Conservation (phyloP, 2,888 invertebrate genomes). For the Dendrolimus pini region DNA sequence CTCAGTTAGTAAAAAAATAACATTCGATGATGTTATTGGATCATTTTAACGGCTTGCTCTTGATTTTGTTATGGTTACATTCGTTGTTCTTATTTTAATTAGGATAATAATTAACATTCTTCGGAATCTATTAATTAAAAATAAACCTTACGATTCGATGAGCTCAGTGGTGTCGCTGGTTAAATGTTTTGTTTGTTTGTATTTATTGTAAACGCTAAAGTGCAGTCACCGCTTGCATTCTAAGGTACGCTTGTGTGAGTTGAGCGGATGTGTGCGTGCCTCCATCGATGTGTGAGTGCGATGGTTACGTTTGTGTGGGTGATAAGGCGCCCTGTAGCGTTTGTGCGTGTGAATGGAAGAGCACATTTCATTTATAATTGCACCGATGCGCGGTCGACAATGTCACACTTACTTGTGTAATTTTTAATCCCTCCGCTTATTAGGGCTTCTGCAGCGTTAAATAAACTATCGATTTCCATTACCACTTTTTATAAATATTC, state of each 20-base stretch:
- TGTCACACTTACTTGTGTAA: conserved; percentile 56
- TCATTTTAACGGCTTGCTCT: not conserved
- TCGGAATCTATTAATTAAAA: conserved; percentile 16
- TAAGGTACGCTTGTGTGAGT: conserved; percentile 52
- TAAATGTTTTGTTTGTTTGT: conserved; percentile 73
- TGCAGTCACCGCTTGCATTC: conserved; percentile 77
- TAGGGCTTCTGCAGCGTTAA: conserved; percentile 33
- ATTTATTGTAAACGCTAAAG: conserved; percentile 73
- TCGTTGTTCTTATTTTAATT: not conserved
- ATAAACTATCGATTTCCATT: conserved; percentile 16
- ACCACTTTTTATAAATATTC: not conserved
- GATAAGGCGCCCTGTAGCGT: conserved; percentile 62
- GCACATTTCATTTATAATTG: conserved; percentile 76
- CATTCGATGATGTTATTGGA: not conserved
- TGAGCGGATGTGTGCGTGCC: conserved; percentile 36
- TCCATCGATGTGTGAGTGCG: conserved; percentile 38
- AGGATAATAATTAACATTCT: not conserved
- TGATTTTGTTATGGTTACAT: not conserved
- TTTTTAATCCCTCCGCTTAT: conserved; percentile 50
- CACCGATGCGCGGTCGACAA: conserved; percentile 70
- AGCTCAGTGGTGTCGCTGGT: conserved; percentile 49
- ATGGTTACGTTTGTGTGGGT: conserved; percentile 42
- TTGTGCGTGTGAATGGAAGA: conserved; percentile 75
- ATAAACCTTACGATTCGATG: conserved; percentile 43
- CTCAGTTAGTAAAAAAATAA: not conserved